Evolutionary conservation across 2,797 vertebrate species (phyloP).

Genomic region (Spinus olivaceus): DNA sequence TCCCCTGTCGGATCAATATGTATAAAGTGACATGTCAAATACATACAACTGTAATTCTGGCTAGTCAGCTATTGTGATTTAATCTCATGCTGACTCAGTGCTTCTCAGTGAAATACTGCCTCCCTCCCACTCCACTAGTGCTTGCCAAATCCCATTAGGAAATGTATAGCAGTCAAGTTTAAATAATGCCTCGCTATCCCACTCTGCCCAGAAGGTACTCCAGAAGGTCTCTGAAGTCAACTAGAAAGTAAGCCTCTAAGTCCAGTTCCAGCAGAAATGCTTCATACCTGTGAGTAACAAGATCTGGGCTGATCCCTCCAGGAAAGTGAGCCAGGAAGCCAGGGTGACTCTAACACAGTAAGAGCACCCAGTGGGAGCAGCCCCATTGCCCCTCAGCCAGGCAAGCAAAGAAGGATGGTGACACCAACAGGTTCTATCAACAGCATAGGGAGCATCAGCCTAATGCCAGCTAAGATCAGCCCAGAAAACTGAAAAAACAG

Average conservation of each 20-base stretch:
- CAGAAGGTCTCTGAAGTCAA: background rate
- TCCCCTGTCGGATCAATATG: background rate
- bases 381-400: background rate
- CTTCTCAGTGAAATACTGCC: background rate
- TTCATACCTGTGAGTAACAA: background rate
- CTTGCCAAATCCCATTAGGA: conserved; percentile 23
- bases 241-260: background rate
- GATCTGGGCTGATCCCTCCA: background rate
- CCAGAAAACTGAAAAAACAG: background rate
- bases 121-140: background rate
- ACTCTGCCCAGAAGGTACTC: background rate
- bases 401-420: fast-evolving
- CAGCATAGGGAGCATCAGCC: background rate
- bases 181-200: background rate
- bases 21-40: background rate
- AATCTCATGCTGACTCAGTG: conserved; percentile 12
- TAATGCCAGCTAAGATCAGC: background rate
- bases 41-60: background rate
- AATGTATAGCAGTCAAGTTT: conserved; percentile 2
- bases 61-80: background rate
- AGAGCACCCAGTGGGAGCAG: background rate
- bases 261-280: background rate
- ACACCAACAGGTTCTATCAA: background rate
- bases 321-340: background rate
- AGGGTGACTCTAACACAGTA: background rate